Evolutionary conservation across 2,888 invertebrate species (phyloP).

Genomic region (Clepsis dumicolana): DNA sequence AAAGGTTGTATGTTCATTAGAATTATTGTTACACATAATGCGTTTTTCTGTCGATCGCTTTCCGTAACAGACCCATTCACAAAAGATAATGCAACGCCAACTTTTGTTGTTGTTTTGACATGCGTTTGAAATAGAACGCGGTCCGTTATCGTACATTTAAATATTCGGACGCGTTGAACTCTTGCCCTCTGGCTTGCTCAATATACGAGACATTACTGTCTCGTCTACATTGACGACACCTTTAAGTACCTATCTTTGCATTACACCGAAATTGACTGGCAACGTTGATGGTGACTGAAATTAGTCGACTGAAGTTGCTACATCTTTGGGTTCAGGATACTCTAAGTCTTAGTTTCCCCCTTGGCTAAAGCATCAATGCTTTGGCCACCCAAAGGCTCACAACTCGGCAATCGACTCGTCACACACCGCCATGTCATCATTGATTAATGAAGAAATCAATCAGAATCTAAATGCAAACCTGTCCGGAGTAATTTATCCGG

Average conservation of each 20-base stretch:
- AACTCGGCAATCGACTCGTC: background rate
- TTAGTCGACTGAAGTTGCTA: too few species aligned
- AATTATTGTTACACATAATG: background rate
- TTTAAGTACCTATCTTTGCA: background rate
- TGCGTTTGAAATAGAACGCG: constrained; percentile 54
- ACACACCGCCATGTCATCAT: background rate
- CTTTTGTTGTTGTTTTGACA: constrained; percentile 57
- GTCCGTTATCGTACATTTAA: constrained; percentile 48
- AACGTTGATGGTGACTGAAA: background rate
- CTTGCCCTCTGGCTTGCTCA: constrained; percentile 46
- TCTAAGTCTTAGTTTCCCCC: too few species aligned
- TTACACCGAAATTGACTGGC: background rate
- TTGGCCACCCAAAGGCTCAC: background rate
- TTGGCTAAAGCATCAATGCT: too few species aligned
- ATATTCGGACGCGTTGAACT: constrained; percentile 45
- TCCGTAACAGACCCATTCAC: constrained; percentile 46
- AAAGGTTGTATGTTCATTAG: background rate
- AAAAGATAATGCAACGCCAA: constrained; percentile 55
- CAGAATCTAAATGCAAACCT: background rate
- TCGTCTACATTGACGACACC: constrained; percentile 11
- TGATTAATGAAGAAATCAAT: background rate
- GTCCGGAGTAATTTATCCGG: background rate
- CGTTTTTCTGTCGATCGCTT: constrained; percentile 45
- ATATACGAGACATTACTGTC: constrained; percentile 23
- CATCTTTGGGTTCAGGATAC: too few species aligned